A percentile compares a stretch with the other conserved stretches of the same genome.
These are phyloP conservation scores for Myopa tessellatipennis DNA, from an alignment of 2,888 invertebrate genomes.

Conservation along the genomic window DNA sequence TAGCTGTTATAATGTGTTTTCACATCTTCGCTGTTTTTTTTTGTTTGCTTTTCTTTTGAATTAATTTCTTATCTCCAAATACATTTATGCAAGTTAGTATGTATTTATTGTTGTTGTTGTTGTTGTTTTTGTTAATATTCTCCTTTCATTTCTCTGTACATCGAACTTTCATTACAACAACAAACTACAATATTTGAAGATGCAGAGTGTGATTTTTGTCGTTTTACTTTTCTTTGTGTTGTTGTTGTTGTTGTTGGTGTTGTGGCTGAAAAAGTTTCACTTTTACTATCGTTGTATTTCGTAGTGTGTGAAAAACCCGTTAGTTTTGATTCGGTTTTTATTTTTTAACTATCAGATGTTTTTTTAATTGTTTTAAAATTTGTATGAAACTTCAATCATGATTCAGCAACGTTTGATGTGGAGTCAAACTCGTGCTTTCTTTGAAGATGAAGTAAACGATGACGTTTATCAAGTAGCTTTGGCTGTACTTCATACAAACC, in stretches of 20 bases:
- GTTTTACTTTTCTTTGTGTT: not conserved
- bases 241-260: not conserved
- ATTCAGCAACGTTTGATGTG: too few species aligned
- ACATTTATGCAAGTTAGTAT: not conserved
- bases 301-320: not conserved
- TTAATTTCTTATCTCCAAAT: not conserved
- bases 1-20: not conserved
- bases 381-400: too few species aligned
- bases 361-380: too few species aligned
- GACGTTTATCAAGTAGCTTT: too few species aligned
- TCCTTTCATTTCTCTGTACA: not conserved
- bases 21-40: not conserved
- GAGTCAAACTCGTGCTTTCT: too few species aligned
- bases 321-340: too few species aligned
- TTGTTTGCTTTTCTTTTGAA: not conserved
- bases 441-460: too few species aligned
- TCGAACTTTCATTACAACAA: slow-evolving; percentile 11
- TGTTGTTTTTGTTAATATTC: not conserved
- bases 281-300: not conserved
- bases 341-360: too few species aligned
- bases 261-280: not conserved
- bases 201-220: not conserved
- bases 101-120: not conserved
- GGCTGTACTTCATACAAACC: too few species aligned
- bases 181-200: not conserved